Base-by-base conservation (phyloP, 2,888 invertebrate species). In the Drosophila paracracens region DNA sequence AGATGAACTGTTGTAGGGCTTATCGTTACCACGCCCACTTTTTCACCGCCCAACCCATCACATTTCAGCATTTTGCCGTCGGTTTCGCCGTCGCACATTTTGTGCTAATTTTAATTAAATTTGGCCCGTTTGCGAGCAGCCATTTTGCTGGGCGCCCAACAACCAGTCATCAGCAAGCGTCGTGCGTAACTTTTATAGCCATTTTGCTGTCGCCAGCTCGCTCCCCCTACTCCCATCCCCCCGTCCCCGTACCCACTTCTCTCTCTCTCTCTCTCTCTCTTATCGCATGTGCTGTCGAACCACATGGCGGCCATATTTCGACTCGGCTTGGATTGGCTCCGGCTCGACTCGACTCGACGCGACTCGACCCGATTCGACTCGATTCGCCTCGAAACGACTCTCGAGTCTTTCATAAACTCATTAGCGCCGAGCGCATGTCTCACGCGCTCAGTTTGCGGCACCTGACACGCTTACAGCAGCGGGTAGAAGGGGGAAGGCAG, bases 101-200 rank as follows among this genome's bases (percentile, higher is more conserved):
- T 67, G 66, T 64, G 74, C 70, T 62, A 75, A 78, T 84, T 82
- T 85, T 73, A 82, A 85, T 82, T 74, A 79, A 70, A 33, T 70
- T 67, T 72, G 29, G 18, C 48, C 54, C 51, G 25, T 52, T 64
- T 65, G 60, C 60, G 62, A 54, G 51, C 71, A 27, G 65, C 82
- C 82, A 82, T 82, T 82, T 78, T 81, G 70, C 56, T 56, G 16
- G 61, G 40, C 66, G 48, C 36, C 48, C 57, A 58, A 56, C 66
- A 72, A 61, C 74, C 65, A 74, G 64, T 62, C 73, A 68, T 60
- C 65, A 35, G 63, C 68, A 1, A 35, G 61, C 71, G 81, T 82
- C 83, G 80, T 88, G 74, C 51, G 69, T 60, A 5, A 16, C 7
- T 88, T 81, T 88, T 85, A 85, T 88, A 80, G 76, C 71, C 57